phyloP scores from a whole-genome alignment of 2,113 vertebrate genomes.

The Galemys pyrenaicus region DNA sequence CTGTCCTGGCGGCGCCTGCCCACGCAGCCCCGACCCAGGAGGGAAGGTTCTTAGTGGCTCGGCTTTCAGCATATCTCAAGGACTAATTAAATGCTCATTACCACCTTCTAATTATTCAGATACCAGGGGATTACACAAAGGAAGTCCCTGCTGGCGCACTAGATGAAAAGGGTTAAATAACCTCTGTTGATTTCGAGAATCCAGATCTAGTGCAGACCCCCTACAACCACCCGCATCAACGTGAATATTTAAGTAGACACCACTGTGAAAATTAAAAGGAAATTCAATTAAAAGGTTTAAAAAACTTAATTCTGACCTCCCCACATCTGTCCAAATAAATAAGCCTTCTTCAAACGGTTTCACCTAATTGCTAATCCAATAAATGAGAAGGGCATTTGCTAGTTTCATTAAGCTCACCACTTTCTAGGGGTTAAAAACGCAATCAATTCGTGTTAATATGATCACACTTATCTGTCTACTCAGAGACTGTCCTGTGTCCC shows the following conservation, averaged over 20 bases:
- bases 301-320: conserved; percentile 89
- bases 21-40: conserved; percentile 78
- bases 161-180: conserved; percentile 89
- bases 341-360: conserved; percentile 84
- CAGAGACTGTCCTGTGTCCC: not conserved
- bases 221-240: conserved; percentile 85
- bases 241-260: conserved; percentile 88
- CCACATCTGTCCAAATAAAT: conserved; percentile 89
- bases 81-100: conserved; percentile 90
- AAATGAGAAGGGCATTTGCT: conserved; percentile 82
- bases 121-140: conserved; percentile 81
- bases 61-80: conserved; percentile 85
- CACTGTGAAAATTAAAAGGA: conserved; percentile 87
- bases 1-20: conserved; percentile 68
- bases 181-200: conserved; percentile 84
- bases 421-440: conserved; percentile 81
- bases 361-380: conserved; percentile 83
- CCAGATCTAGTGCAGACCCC: conserved; percentile 83
- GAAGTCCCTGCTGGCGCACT: conserved; percentile 82
- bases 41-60: conserved; percentile 83
- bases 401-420: conserved; percentile 83
- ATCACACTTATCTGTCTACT: conserved; percentile 69
- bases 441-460: conserved; percentile 77
- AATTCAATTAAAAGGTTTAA: conserved; percentile 88
- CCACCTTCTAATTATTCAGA: conserved; percentile 87